Evolutionary conservation across 2,888 invertebrate genomes (phyloP).

Genomic region (Eilema depressum): DNA sequence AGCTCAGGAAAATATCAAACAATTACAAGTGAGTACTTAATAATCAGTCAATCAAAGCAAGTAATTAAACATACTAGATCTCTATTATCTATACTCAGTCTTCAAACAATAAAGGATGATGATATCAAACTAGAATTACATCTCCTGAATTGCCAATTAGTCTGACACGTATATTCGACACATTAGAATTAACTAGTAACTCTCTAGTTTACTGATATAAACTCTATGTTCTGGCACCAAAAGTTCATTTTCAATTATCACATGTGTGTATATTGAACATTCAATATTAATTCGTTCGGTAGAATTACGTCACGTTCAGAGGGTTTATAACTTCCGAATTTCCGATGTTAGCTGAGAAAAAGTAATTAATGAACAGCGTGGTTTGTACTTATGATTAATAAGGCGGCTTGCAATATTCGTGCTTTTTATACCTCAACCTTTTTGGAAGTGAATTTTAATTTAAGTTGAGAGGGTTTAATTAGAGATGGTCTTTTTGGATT

Average conservation of each 20-base stretch:
- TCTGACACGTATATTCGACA: slow-evolving; percentile 28
- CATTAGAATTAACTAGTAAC: slow-evolving; percentile 16
- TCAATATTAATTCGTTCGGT: slow-evolving; percentile 41
- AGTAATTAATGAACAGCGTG: slow-evolving; percentile 44
- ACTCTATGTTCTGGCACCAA: not conserved
- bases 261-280: slow-evolving; percentile 11
- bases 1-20: too few relatives aligned
- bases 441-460: slow-evolving; percentile 11
- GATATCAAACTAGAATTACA: not conserved
- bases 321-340: slow-evolving; percentile 45
- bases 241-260: slow-evolving; percentile 7
- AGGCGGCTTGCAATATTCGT: not conserved
- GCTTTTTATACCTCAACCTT: slow-evolving; percentile 7
- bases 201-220: not conserved
- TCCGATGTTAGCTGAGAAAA: slow-evolving; percentile 38
- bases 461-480: not conserved
- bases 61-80: not conserved
- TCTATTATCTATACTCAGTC: not conserved
- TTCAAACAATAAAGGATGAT: not conserved
- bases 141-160: slow-evolving; percentile 32
- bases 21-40: too few relatives aligned
- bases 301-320: slow-evolving; percentile 40
- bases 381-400: slow-evolving; percentile 34
- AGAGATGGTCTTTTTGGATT: not conserved
- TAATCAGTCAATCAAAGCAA: not conserved